These are phyloP conservation scores for Pogonomyrmex barbatus DNA, from an alignment of 1,140 invertebrate genomes.

Conservation along the genomic window DNA sequence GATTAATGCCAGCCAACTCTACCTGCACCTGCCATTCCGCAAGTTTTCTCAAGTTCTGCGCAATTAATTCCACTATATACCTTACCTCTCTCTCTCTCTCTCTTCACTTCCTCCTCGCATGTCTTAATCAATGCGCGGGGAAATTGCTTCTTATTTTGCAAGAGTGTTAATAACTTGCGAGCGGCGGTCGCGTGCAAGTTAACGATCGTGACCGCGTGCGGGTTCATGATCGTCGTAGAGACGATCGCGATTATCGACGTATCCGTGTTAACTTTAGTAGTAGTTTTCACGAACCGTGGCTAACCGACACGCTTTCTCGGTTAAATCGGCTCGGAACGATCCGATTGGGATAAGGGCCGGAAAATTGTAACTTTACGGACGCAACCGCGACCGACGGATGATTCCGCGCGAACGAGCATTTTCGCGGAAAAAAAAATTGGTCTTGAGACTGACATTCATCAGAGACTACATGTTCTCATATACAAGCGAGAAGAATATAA, in stretches of 20 bases:
- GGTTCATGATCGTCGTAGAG: slow-evolving; percentile 40
- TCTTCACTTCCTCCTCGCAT: slow-evolving; percentile 12
- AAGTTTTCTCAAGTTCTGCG: background rate
- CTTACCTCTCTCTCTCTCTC: background rate
- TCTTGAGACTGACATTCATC: too few species aligned
- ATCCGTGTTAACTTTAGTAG: slow-evolving; percentile 38
- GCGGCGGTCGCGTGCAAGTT: slow-evolving; percentile 39
- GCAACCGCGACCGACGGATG: background rate
- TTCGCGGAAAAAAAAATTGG: too few species aligned
- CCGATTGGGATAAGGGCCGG: background rate
- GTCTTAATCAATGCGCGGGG: slow-evolving; percentile 18
- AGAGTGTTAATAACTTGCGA: slow-evolving; percentile 38
- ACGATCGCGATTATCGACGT: slow-evolving; percentile 52
- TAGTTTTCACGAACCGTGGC: slow-evolving; percentile 37
- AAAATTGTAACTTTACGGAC: slow-evolving; percentile 7
- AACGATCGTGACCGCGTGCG: slow-evolving; percentile 35
- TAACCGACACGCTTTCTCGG: slow-evolving; percentile 55
- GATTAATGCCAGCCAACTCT: slow-evolving; percentile 22
- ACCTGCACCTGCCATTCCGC: slow-evolving; percentile 5
- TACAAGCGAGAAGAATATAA: too few species aligned
- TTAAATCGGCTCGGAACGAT: slow-evolving; percentile 32
- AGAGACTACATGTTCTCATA: too few species aligned
- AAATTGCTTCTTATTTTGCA: slow-evolving; percentile 42
- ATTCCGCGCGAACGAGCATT: background rate
- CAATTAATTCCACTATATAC: slow-evolving; percentile 17